phyloP scores from a whole-genome alignment of 2,113 vertebrate species.

The Poeciliopsis retropinna region DNA sequence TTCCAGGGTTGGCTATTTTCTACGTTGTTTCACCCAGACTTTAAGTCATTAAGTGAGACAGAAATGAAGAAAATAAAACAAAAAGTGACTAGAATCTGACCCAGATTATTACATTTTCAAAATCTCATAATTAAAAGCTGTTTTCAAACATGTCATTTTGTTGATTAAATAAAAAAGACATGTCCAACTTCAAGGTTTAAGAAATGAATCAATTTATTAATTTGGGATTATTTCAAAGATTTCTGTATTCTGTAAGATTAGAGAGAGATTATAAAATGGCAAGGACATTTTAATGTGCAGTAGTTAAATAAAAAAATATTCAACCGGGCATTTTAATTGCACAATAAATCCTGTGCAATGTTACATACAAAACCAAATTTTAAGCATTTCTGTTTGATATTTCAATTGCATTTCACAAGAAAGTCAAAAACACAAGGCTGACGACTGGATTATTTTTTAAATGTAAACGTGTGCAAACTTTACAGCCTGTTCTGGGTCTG shows the following conservation, averaged over 20 bases:
- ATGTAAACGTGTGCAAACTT: neutral
- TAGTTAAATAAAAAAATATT: too few species aligned
- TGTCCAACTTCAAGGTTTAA: too few species aligned
- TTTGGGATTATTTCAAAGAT: too few species aligned
- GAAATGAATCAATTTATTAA: too few species aligned
- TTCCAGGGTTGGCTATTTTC: neutral
- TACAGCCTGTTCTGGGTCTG: conserved; percentile 8
- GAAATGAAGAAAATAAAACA: neutral
- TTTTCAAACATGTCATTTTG: too few species aligned
- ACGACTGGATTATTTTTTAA: neutral
- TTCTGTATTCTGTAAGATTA: too few species aligned
- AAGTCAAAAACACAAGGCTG: neutral
- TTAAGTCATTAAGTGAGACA: neutral
- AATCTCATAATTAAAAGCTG: too few species aligned
- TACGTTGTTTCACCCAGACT: neutral
- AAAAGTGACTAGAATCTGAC: neutral
- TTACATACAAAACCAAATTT: neutral
- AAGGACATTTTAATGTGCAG: too few species aligned
- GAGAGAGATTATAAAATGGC: too few species aligned
- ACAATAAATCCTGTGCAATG: too few species aligned
- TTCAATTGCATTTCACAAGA: neutral
- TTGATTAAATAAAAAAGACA: too few species aligned
- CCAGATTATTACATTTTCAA: conserved; percentile 2
- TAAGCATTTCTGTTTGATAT: neutral
- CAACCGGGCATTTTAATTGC: neutral